Conservation (phyloP, 2,888 invertebrate genomes). For the Griposia aprilina region DNA sequence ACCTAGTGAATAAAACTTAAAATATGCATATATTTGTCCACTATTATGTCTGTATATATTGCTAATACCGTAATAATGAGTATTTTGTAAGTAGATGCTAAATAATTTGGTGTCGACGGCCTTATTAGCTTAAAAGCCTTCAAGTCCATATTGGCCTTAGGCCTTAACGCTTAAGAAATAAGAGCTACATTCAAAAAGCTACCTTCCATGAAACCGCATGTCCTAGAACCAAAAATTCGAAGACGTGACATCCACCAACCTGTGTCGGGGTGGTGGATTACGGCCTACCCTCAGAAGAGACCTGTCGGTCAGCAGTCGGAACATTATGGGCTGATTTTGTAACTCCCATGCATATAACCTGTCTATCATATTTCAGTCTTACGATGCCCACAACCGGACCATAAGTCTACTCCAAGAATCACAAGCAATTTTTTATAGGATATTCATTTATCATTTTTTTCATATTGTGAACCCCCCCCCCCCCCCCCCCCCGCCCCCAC, state of each 20-base stretch:
- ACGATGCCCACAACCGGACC: background rate
- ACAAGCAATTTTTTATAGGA: background rate
- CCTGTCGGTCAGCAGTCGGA: background rate
- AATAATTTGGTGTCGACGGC: conserved; percentile 45
- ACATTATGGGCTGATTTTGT: background rate
- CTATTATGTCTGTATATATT: conserved; percentile 63
- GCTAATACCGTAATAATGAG: conserved; percentile 43
- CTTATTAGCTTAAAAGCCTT: conserved; percentile 50
- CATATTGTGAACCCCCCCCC: background rate
- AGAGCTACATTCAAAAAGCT: conserved; percentile 32
- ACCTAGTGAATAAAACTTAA: conserved; percentile 34
- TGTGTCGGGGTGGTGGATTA: background rate
- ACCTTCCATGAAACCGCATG: background rate
- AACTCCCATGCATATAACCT: background rate
- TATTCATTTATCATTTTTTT: too few relatives aligned
- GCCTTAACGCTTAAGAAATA: conserved; percentile 10
- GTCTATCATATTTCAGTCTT: background rate
- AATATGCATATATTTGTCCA: conserved; percentile 45
- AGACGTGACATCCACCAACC: background rate
- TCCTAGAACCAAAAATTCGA: background rate
- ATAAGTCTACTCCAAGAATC: background rate
- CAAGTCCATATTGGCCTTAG: conserved; percentile 43
- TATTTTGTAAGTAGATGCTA: conserved; percentile 53
- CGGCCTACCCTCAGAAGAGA: background rate
- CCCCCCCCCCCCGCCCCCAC: too few relatives aligned